A percentile compares a stretch with the other conserved stretches of the same genome.
Conservation (phyloP, 2,113 vertebrate genomes). For the Neogale vison region DNA sequence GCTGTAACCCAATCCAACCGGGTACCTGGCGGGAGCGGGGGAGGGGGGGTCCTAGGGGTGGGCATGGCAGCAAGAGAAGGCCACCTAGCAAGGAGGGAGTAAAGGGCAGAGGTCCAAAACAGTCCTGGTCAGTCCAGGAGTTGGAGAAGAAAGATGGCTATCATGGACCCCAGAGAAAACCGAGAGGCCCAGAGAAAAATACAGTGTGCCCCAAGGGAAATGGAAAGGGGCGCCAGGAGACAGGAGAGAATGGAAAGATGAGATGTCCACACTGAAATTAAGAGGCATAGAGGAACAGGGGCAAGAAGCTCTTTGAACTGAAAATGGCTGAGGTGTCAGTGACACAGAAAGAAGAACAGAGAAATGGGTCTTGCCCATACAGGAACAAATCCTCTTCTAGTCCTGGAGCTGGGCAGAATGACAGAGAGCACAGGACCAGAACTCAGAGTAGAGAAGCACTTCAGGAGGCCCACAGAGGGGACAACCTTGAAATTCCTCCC, state of each 20-base stretch:
- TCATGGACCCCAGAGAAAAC: neutral
- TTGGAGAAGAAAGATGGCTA: neutral
- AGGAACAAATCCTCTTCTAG: neutral
- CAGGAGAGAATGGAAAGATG: conserved; percentile 25
- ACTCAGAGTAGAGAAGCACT: neutral
- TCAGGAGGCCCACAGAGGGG: neutral
- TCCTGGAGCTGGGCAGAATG: neutral
- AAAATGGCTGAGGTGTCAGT: conserved; percentile 29
- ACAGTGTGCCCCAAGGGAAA: neutral
- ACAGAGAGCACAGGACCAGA: neutral
- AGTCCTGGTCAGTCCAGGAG: neutral
- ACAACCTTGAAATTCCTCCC: conserved; percentile 21
- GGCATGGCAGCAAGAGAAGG: neutral
- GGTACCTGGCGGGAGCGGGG: conserved; percentile 55
- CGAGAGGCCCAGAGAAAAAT: neutral
- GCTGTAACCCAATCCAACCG: conserved; percentile 82
- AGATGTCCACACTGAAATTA: conserved; percentile 34
- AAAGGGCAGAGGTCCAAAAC: neutral
- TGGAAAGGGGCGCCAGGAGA: neutral
- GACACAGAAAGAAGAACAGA: neutral
- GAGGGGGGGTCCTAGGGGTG: neutral
- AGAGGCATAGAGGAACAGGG: conserved; percentile 40
- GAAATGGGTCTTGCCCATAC: neutral
- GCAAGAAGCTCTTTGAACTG: neutral
- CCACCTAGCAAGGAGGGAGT: neutral